These are phyloP conservation scores for Urocitellus parryii DNA, from an alignment of 2,113 vertebrate species.

Conservation along the genomic window DNA sequence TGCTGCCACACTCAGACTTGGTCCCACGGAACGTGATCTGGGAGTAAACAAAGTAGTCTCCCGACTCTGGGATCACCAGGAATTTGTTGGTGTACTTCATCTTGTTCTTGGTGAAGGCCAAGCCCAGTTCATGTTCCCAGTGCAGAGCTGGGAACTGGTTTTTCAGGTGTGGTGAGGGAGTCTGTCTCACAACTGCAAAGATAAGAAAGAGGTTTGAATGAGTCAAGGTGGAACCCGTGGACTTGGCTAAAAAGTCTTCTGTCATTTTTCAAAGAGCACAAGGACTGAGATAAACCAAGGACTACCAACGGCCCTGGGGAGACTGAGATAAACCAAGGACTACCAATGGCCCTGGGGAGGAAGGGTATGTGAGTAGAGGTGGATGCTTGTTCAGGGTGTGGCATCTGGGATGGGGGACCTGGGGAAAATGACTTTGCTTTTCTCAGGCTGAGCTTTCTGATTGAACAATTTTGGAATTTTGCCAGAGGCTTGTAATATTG, in stretches of 20 bases:
- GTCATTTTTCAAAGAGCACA: not conserved
- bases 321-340: not conserved
- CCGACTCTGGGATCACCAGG: conserved; percentile 86
- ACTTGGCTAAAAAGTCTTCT: conserved; percentile 8
- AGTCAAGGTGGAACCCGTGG: not conserved
- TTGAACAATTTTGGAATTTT: not conserved
- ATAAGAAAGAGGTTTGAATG: conserved; percentile 64
- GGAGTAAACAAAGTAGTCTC: conserved; percentile 89
- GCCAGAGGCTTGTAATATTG: not conserved
- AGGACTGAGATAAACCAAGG: not conserved
- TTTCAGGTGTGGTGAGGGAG: not conserved
- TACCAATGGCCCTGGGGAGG: not conserved
- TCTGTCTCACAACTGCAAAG: conserved; percentile 84
- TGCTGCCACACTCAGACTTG: conserved; percentile 12
- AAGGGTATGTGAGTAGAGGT: too few relatives aligned
- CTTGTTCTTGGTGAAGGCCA: conserved; percentile 88
- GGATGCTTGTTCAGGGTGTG: not conserved
- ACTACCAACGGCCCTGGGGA: not conserved
- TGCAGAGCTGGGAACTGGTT: conserved; percentile 82
- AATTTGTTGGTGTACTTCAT: conserved; percentile 87
- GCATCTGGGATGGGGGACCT: not conserved
- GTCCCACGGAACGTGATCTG: conserved; percentile 88
- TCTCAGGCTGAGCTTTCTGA: not conserved
- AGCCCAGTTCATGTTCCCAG: conserved; percentile 87
- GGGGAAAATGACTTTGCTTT: not conserved